Percentiles rank a stretch among this genome's conserved stretches.
Conservation (phyloP, 2,797 vertebrate genomes). For the Catharus ustulatus region DNA sequence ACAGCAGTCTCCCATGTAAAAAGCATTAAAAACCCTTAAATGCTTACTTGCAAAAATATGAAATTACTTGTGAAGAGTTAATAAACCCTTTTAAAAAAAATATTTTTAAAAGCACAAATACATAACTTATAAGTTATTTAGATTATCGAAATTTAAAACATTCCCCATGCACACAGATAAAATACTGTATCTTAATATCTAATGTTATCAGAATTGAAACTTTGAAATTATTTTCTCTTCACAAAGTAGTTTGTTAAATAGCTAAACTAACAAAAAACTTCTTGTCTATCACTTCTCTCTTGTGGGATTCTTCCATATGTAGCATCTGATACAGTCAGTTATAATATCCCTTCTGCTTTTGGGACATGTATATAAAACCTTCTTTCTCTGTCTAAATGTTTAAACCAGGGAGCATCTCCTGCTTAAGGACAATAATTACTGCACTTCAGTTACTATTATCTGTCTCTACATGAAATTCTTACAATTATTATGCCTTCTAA, state of each 20-base stretch:
- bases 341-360: background rate
- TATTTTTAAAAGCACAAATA: background rate
- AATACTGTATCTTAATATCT: background rate
- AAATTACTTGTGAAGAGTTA: background rate
- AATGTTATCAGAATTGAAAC: background rate
- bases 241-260: background rate
- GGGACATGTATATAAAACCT: background rate
- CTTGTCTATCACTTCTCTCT: background rate
- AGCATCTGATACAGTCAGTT: rapidly evolving
- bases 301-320: background rate
- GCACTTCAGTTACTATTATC: background rate
- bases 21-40: background rate
- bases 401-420: background rate
- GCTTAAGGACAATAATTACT: background rate
- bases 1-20: background rate
- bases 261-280: background rate
- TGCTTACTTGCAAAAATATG: background rate
- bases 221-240: background rate
- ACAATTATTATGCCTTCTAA: background rate
- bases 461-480: background rate
- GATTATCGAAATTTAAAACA: background rate
- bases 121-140: background rate
- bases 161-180: background rate
- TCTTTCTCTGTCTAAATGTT: background rate
- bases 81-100: background rate